These are phyloP conservation scores for Oncorhynchus mykiss DNA, from an alignment of 2,113 vertebrate species.

Conservation along the genomic window DNA sequence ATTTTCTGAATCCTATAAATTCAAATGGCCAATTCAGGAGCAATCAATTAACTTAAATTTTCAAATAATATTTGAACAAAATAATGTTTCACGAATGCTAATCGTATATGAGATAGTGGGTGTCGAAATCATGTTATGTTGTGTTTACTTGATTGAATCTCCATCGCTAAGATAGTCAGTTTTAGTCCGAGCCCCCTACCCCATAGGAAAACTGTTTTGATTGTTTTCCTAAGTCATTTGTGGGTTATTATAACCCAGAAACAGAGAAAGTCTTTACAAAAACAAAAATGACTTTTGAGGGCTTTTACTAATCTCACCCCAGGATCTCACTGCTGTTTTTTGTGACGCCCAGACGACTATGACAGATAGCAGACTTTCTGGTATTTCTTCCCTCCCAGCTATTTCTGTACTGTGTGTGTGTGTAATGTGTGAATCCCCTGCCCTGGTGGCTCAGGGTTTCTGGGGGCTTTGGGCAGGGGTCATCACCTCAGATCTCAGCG, in stretches of 20 bases:
- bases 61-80: no score
- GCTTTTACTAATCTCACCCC: conserved; percentile 26
- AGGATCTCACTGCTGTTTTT: conserved; percentile 45
- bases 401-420: conserved; percentile 17
- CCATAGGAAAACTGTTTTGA: background rate
- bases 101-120: no score
- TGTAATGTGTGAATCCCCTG: background rate
- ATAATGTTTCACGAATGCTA: no score
- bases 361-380: conserved; percentile 23
- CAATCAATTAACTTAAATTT: no score
- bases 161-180: background rate
- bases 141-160: background rate
- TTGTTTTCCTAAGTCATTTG: background rate
- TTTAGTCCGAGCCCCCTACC: no score
- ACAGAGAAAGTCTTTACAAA: background rate
- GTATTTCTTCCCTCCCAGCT: conserved; percentile 23
- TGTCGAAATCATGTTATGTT: background rate
- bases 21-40: no score
- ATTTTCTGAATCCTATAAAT: no score
- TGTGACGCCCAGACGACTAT: conserved; percentile 36
- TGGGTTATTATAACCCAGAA: background rate
- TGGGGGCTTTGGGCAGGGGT: background rate
- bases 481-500: conserved; percentile 5
- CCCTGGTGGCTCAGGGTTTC: background rate
- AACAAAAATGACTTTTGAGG: background rate